These are phyloP conservation scores for Hippocampus kuda DNA, from an alignment of 2,797 vertebrate genomes.

Conservation along the genomic window DNA sequence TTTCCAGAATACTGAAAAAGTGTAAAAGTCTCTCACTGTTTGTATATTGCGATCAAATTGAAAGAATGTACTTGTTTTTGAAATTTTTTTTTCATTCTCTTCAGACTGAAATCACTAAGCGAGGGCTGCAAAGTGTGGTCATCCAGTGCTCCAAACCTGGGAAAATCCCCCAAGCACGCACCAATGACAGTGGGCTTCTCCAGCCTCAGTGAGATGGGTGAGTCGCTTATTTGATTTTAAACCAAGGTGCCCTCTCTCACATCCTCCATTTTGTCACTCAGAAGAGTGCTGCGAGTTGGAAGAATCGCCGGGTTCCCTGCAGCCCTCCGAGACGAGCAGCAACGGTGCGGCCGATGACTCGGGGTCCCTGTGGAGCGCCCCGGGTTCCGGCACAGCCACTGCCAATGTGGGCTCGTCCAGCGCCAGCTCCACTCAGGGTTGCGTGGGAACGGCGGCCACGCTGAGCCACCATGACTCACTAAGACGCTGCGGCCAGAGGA, in stretches of 20 bases:
- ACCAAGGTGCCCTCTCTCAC: not conserved
- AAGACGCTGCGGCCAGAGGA: slow-evolving; percentile 59
- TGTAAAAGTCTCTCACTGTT: not conserved
- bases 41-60: not conserved
- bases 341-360: slow-evolving; percentile 62
- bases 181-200: slow-evolving; percentile 78
- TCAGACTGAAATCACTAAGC: slow-evolving; percentile 77
- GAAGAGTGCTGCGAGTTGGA: slow-evolving; percentile 75
- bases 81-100: not conserved
- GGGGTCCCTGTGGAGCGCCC: slow-evolving; percentile 48
- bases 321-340: slow-evolving; percentile 62
- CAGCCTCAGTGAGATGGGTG: slow-evolving; percentile 89
- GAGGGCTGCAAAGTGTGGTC: slow-evolving; percentile 85
- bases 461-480: slow-evolving; percentile 50
- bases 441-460: slow-evolving; percentile 24
- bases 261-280: slow-evolving; percentile 31
- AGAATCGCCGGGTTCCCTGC: slow-evolving; percentile 59
- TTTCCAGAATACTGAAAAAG: not conserved
- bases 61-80: not conserved
- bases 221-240: slow-evolving; percentile 32
- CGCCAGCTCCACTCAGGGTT: slow-evolving; percentile 24
- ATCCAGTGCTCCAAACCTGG: slow-evolving; percentile 85
- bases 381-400: slow-evolving; percentile 34
- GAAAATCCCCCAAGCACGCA: slow-evolving; percentile 82
- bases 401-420: slow-evolving; percentile 5